Conservation (phyloP, 1,140 invertebrate genomes). For the Globodera rostochiensis region DNA sequence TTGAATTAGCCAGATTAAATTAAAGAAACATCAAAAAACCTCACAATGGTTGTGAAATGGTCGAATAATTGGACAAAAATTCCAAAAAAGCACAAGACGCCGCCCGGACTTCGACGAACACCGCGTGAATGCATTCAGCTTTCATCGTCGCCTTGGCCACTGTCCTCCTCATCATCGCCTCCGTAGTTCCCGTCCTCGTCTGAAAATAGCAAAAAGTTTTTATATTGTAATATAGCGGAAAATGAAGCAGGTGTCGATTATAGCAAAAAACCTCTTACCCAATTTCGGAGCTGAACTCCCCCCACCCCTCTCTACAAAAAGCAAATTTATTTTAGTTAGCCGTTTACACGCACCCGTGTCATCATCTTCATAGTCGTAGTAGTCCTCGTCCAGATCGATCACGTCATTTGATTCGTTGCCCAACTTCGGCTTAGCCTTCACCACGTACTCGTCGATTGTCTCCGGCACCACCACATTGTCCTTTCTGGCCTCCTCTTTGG, state of each 20-base stretch:
- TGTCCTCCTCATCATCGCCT: slow-evolving; percentile 54
- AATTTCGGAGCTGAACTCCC: no score
- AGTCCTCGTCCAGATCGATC: slow-evolving; percentile 52
- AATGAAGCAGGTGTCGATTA: no score
- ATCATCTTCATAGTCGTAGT: slow-evolving; percentile 71
- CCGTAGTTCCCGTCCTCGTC: slow-evolving; percentile 45
- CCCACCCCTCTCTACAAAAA: background rate
- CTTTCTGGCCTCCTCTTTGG: slow-evolving; percentile 88
- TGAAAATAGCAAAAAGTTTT: slow-evolving; percentile 2
- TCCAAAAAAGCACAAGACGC: no score
- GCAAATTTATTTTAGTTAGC: background rate
- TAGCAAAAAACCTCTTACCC: no score
- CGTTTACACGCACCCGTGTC: background rate
- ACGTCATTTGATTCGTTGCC: slow-evolving; percentile 38
- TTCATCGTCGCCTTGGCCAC: slow-evolving; percentile 54
- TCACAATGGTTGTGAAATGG: no score
- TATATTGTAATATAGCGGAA: no score
- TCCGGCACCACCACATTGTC: slow-evolving; percentile 94
- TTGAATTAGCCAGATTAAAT: no score
- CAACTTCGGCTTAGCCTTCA: slow-evolving; percentile 73
- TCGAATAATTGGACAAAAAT: no score
- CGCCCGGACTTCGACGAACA: no score
- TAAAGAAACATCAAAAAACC: no score
- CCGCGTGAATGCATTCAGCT: slow-evolving; percentile 33
- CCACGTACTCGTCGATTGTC: slow-evolving; percentile 96